Conservation (phyloP, 1,140 invertebrate species). For the Hypothenemus hampei region DNA sequence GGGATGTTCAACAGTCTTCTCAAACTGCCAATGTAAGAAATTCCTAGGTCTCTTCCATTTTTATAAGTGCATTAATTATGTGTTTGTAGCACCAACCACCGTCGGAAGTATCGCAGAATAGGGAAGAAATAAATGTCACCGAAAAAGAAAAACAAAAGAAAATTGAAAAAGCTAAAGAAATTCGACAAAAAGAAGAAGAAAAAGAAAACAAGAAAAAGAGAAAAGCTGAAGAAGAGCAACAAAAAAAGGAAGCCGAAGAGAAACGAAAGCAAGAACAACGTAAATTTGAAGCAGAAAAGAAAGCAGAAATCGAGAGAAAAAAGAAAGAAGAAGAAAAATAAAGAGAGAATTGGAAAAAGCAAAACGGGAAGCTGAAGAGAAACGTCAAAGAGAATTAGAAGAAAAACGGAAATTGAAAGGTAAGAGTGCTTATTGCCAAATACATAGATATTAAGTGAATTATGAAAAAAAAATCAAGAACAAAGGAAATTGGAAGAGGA, state of each 20-base stretch:
- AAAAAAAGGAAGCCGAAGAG: conserved; percentile 42
- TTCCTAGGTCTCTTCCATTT: too few species aligned
- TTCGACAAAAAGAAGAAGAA: conserved; percentile 44
- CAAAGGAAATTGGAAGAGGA: conserved; percentile 49
- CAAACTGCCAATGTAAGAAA: too few species aligned
- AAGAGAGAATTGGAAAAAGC: conserved; percentile 48
- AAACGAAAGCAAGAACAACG: conserved; percentile 45
- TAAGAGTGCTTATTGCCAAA: background rate
- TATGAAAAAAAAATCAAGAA: conserved; percentile 25
- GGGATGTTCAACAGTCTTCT: conserved; percentile 42
- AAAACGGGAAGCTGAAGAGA: conserved; percentile 50
- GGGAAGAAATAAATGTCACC: background rate
- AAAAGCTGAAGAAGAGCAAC: conserved; percentile 31
- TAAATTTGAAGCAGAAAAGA: conserved; percentile 48
- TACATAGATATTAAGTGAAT: background rate
- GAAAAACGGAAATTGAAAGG: conserved; percentile 42
- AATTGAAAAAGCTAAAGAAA: conserved; percentile 46
- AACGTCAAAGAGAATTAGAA: conserved; percentile 43
- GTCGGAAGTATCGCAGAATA: conserved; percentile 2
- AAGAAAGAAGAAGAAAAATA: conserved; percentile 44
- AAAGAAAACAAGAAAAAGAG: conserved; percentile 30
- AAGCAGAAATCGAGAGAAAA: conserved; percentile 50
- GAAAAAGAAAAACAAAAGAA: conserved; percentile 37
- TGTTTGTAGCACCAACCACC: too few species aligned
- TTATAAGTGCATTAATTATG: too few species aligned